phyloP scores from a whole-genome alignment of 2,113 vertebrate species.

The Poecile atricapillus region DNA sequence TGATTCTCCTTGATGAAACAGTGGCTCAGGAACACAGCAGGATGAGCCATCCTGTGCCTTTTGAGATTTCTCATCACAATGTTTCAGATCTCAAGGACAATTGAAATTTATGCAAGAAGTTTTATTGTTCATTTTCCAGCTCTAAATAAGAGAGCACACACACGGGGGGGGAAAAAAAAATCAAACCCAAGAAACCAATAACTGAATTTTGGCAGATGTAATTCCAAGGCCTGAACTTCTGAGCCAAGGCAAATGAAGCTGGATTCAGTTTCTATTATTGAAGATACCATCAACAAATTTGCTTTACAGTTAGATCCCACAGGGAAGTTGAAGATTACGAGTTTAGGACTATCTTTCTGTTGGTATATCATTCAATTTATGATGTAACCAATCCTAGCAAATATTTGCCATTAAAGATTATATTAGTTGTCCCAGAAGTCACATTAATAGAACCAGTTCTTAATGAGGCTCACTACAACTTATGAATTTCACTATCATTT shows the following conservation, averaged over 20 bases:
- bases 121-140: neutral
- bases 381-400: neutral
- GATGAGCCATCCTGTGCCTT: neutral
- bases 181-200: neutral
- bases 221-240: neutral
- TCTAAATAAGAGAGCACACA: neutral
- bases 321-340: neutral
- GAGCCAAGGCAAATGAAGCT: neutral
- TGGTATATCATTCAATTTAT: neutral
- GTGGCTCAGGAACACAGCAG: neutral
- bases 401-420: neutral
- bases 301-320: neutral
- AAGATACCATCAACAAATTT: neutral
- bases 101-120: neutral
- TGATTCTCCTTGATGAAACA: neutral
- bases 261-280: neutral
- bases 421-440: neutral
- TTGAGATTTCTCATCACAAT: neutral
- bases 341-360: neutral
- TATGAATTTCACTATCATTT: neutral
- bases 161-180: neutral
- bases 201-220: neutral
- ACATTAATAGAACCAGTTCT: neutral
- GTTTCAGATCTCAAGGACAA: neutral
- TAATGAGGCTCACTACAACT: neutral